These are phyloP conservation scores for Aurelia aurita complex sp. Pacific DNA, from an alignment of 30 jellyfish, hydroid and myxozoan genomes.

Conservation along the genomic window DNA sequence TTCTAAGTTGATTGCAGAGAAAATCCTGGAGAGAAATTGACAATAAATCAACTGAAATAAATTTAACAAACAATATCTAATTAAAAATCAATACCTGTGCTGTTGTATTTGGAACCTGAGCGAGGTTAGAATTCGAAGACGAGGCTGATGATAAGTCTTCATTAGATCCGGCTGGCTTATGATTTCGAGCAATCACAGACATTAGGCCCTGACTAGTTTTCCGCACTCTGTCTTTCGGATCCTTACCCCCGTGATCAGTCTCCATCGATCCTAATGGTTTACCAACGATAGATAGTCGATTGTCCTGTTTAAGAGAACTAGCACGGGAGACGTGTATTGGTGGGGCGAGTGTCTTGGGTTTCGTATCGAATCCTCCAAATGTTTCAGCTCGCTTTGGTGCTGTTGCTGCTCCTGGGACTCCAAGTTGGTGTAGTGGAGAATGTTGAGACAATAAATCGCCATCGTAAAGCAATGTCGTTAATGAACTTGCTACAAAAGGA, in stretches of 20 bases:
- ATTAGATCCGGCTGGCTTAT: conserved; percentile 70
- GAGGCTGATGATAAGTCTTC: conserved; percentile 88
- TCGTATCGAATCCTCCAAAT: conserved; percentile 75
- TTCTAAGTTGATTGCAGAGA: too few relatives aligned
- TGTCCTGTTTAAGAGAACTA: conserved; percentile 51
- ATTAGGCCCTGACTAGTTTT: conserved; percentile 72
- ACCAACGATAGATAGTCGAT: conserved; percentile 35
- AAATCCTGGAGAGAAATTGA: too few relatives aligned
- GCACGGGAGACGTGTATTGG: conserved; percentile 69
- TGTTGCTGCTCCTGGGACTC: conserved; percentile 42
- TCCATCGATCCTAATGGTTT: conserved; percentile 32
- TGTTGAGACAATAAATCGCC: conserved; percentile 24
- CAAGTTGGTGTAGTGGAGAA: conserved; percentile 20
- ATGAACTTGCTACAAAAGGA: conserved; percentile 63
- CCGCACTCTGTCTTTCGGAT: conserved; percentile 61
- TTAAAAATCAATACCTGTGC: conserved; percentile 38
- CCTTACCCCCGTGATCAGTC: conserved; percentile 29
- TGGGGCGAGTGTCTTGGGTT: conserved; percentile 50
- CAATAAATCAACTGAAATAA: too few relatives aligned
- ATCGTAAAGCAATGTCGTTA: conserved; percentile 49
- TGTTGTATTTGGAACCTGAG: conserved; percentile 22
- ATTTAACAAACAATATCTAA: too few relatives aligned
- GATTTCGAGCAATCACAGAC: conserved; percentile 68
- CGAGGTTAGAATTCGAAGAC: conserved; percentile 61
- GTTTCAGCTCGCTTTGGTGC: conserved; percentile 83